Percentiles rank a stretch among this genome's conserved stretches.
Conservation (phyloP, 2,888 invertebrate species). For the Tryphoninae sp. region DNA sequence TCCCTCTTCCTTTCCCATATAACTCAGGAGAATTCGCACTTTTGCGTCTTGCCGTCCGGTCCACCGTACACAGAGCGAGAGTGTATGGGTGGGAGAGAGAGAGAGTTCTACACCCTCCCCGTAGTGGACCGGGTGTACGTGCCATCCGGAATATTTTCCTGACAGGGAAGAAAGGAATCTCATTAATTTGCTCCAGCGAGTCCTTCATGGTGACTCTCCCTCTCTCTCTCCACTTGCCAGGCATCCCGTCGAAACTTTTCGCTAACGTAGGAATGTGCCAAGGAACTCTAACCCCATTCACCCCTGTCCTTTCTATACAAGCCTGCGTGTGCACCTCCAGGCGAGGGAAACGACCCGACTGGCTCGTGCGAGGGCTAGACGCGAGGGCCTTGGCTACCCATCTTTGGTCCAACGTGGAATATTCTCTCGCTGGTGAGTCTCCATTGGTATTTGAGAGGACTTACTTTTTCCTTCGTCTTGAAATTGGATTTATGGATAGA, state of each 20-base stretch:
- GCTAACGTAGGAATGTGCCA: conserved; percentile 47
- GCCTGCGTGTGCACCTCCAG: neutral
- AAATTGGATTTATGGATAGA: conserved; percentile 26
- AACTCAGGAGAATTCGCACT: conserved; percentile 31
- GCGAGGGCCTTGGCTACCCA: no score
- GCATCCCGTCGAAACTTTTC: conserved; percentile 52
- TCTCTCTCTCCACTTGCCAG: conserved; percentile 2
- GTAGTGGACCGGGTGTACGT: conserved; percentile 55
- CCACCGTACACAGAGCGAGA: neutral
- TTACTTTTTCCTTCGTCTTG: conserved; percentile 22
- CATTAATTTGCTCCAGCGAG: conserved; percentile 75
- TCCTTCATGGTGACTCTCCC: conserved; percentile 66
- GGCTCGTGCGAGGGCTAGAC: no score
- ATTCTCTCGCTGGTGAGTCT: conserved; percentile 11
- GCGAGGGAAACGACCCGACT: conserved; percentile 12
- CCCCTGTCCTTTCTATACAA: neutral
- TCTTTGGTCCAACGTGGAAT: no score
- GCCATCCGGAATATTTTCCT: conserved; percentile 74
- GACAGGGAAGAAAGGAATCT: conserved; percentile 75
- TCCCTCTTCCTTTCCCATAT: neutral
- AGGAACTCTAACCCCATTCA: conserved; percentile 22
- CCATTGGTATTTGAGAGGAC: conserved; percentile 29
- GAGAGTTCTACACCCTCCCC: conserved; percentile 3
- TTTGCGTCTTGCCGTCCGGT: conserved; percentile 49
- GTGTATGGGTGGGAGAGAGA: no score